phyloP scores from a whole-genome alignment of 2,888 invertebrate species.

The Chloromyia formosa region DNA sequence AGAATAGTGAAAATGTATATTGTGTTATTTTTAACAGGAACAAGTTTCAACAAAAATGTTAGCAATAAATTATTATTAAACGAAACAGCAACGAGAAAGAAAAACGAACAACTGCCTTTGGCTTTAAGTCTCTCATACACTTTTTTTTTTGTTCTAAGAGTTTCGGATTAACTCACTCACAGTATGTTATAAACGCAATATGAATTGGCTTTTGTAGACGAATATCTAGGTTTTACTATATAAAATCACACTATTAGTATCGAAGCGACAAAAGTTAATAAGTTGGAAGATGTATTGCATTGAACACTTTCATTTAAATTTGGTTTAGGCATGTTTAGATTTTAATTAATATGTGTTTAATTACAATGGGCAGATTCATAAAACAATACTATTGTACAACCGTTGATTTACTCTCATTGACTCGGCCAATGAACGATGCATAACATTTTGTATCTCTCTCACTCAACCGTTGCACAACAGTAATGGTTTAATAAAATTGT shows the following conservation, averaged over 20 bases:
- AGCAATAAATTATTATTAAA: conserved; percentile 8
- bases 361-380: too few species aligned
- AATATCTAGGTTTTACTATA: background rate
- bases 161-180: background rate
- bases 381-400: too few species aligned
- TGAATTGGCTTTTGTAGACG: background rate
- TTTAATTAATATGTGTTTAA: too few species aligned
- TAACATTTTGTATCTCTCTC: too few species aligned
- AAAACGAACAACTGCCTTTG: conserved; percentile 57
- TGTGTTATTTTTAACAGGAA: conserved; percentile 10
- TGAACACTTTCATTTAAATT: too few species aligned
- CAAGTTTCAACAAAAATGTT: background rate
- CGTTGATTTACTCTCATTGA: too few species aligned
- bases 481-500: background rate
- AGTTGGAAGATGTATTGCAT: background rate
- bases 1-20: background rate
- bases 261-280: conserved; percentile 6
- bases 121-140: conserved; percentile 53
- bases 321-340: too few species aligned
- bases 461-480: too few species aligned
- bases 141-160: background rate
- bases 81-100: conserved; percentile 34
- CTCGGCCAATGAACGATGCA: too few species aligned
- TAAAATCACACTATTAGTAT: background rate
- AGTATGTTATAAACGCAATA: conserved; percentile 14